Base-by-base conservation (phyloP, 2,888 invertebrate genomes). In the Harpalus rubripes region DNA sequence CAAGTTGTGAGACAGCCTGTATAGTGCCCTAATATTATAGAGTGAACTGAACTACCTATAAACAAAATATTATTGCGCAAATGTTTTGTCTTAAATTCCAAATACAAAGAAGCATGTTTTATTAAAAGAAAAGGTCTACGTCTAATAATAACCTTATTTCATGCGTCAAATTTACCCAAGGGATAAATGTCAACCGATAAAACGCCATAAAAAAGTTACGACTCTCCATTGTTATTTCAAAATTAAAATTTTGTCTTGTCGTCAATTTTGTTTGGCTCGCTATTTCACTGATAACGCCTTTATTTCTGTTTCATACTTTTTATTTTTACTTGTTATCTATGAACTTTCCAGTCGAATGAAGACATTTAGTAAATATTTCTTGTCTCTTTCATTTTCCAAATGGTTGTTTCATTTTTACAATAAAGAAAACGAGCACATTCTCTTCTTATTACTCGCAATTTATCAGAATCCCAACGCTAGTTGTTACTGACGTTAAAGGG, bases 221-320 rank as follows among this genome's bases (percentile, higher is more conserved):
- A 15, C 68, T 12, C 15, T 68, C 68, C 63, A 63, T 26, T 26
- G 63, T 39, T 68, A 68, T 68, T 39, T 68, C 68, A 68, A 68
- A 68, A 68, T 68, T 68, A 68, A 68, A 68, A 68, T 68, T 39
- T 39, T 68, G 68, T 39, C 63, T 26, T 63, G 44, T 52, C 39
- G 32, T 39, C 68, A 68, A 68, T 68, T 68, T 68, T 39, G 7
- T 15, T 68, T 68, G 10, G 39, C 39, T 26, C 15, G 63, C 39
- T n/a, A 12, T 32, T 68, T 68, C n/a, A 32, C 32, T 68, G 68
- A 68, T 68, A 68, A 68, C 68, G 15, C 8, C 6, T 1, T 32
- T 5, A 5, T 0, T 16, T n/a, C 1, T 68, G 18, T 39, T 68
- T 68, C 7, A 39, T 68, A 68, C 39, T 15, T 39, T 39, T n/a